Base-by-base conservation (phyloP, 2,888 invertebrate genomes). In the Eristalis pertinax region DNA sequence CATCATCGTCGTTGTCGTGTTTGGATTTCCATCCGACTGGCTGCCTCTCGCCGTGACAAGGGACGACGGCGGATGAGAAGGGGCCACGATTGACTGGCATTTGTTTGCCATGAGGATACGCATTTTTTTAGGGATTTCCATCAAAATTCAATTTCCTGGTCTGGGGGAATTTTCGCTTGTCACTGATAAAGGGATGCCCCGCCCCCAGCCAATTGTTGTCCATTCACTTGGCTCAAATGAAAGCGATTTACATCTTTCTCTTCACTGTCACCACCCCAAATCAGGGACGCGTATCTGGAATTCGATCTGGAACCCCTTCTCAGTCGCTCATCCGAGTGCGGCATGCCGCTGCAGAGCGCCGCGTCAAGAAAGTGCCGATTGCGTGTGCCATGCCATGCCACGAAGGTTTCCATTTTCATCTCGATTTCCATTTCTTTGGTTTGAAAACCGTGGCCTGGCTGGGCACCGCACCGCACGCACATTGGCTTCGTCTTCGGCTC, bases 331-430 rank as follows among this genome's bases (percentile, higher is more conserved):
- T 43, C 41, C 69, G 62, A 69, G 32, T 62, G 67, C 13, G 26
- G 24, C 24, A 26, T 32, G 32, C 32, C 32, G 32, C 32, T 32
- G 32, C 32, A 1, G 10, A 32, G 32, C 50, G 8, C 50, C 3
- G 26, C 60, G 22, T 11, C 60, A 60, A 24, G 60, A 60, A 60
- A 29, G 60, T 29, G 60, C 10, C 29, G 35, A 76, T 85, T 85
- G 84, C 80, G 84, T 85, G 80, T 68, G 84, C 76, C 80, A 63
- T 72, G 67, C 65, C 65, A 75, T 43, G 69, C 24, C 63, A 38
- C n/a, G 58, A 7, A n/a, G 64, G 62, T 75, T 84, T 81, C 43
- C 68, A 73, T 73, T 73, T 75, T 74, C 79, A 67, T 79, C 70
- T 76, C 72, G 43, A 80, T 80, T 76, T 76, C 56, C 70, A 79